Base-by-base conservation (phyloP, 2,113 vertebrate genomes). In the Archocentrus centrarchus region DNA sequence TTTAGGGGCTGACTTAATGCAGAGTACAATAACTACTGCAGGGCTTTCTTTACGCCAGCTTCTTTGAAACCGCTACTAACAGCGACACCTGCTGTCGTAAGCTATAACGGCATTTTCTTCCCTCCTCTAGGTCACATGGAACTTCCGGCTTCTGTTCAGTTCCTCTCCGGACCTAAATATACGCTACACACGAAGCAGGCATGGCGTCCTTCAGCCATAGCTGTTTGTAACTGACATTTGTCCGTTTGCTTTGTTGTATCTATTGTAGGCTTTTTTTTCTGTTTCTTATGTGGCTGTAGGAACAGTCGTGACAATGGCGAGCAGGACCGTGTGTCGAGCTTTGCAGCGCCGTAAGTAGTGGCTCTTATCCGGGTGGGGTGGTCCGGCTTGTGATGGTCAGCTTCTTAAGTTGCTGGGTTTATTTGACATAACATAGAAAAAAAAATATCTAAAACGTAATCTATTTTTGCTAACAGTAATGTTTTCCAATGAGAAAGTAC, bases 281-380 rank as follows among this genome's bases (percentile, higher is more conserved):
- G 20, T 6, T 39, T 50, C 63, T 11, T n/a, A n/a, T 35, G 4
- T 41, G 15, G 2, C 5, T 70, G n/a, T 61, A 17, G 37, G 75
- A 32, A 7, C 27, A 20, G 24, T 27, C 1, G 13, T 30, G 18
- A 84, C 3, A 24, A 96, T 95, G 95, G 53, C 79, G 75, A 91
- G 90, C 39, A 78, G 83, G 59, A 85, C 84, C 44, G 39, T 17
- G 32, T 93, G 89, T 77, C 85, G 64, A 41, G 3, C 90, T 41
- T 78, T 95, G 4, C 86, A 86, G 75, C 91, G 89, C 58, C 91
- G 95, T 96, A 81, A 96, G 95, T 95, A 90, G 5, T 63, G 0
- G 22, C 53, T 41, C 1, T 22, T 53, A 22, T 5, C 13, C 47
- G 4, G 22, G 1, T 80, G 14, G 59, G 70, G 68, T 75, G 37